A percentile compares a stretch with the other conserved stretches of the same genome.
Conservation (phyloP, 2,888 invertebrate species). For the Steinernema hermaphroditum region DNA sequence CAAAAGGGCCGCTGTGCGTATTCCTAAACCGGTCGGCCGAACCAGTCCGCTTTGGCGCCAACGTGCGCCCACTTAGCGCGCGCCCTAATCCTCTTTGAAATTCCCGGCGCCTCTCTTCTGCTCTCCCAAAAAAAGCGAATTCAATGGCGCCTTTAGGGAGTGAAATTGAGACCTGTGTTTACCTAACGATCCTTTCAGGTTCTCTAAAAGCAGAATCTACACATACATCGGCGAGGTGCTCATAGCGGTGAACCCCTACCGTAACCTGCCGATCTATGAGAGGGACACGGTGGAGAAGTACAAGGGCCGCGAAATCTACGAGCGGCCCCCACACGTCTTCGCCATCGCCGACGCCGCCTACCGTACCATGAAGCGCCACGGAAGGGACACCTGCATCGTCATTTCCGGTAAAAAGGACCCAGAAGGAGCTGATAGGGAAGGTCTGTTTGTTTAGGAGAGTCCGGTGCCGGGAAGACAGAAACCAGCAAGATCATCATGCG, state of each 20-base stretch:
- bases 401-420: constrained; percentile 74
- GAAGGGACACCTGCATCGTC: constrained; percentile 80
- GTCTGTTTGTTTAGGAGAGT: constrained; percentile 74
- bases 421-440: not conserved
- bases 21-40: not conserved
- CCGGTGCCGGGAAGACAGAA: constrained; percentile 96
- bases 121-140: not conserved
- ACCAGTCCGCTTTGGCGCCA: too few species aligned
- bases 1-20: not conserved
- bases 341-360: constrained; percentile 97
- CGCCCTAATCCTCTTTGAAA: not conserved
- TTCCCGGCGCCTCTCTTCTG: not conserved
- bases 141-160: too few species aligned
- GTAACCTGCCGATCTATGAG: constrained; percentile 87
- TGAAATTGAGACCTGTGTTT: too few species aligned
- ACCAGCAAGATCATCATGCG: constrained; percentile 99
- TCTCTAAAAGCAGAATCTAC: constrained; percentile 87
- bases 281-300: constrained; percentile 81
- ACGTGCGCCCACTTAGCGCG: not conserved
- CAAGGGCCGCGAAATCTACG: constrained; percentile 90
- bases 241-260: constrained; percentile 95
- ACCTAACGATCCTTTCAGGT: constrained; percentile 76
- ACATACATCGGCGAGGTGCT: constrained; percentile 95
- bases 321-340: constrained; percentile 93
- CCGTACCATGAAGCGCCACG: constrained; percentile 84